These are phyloP conservation scores for Ypsolopha scabrella DNA, from an alignment of 2,888 invertebrate species.

Conservation along the genomic window DNA sequence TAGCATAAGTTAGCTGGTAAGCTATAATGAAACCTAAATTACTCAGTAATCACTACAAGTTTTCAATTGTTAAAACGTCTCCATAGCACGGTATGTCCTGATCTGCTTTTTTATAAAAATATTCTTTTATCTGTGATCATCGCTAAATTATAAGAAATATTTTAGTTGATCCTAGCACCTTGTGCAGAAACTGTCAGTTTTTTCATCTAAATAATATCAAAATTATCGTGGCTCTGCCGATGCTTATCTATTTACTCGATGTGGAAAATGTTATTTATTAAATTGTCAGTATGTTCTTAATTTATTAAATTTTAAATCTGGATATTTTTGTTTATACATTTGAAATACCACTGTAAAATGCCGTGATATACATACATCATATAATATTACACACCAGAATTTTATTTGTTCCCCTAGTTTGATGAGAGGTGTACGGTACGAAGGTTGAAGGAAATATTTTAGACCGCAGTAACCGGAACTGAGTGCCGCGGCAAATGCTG, in stretches of 20 bases:
- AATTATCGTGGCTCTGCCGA: conserved; percentile 47
- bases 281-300: conserved; percentile 60
- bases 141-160: conserved; percentile 63
- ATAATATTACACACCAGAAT: conserved; percentile 61
- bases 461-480: too few species aligned
- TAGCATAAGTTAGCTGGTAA: conserved; percentile 64
- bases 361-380: conserved; percentile 65
- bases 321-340: conserved; percentile 62
- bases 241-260: conserved; percentile 45
- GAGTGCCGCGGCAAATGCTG: too few species aligned
- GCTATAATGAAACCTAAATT: conserved; percentile 65
- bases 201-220: conserved; percentile 24
- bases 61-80: conserved; percentile 63
- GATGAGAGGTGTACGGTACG: not conserved
- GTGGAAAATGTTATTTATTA: conserved; percentile 67
- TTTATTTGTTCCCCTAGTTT: conserved; percentile 32
- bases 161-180: conserved; percentile 51
- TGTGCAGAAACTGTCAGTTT: conserved; percentile 27
- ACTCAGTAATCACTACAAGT: conserved; percentile 67
- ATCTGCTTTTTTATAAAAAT: conserved; percentile 54
- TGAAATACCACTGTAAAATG: conserved; percentile 67
- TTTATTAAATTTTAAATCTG: conserved; percentile 63
- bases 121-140: conserved; percentile 68
- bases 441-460: conserved; percentile 1
- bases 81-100: conserved; percentile 67